Evolutionary conservation across 2,888 invertebrate genomes (phyloP).

Genomic region (Drosophila austrosaltans): DNA sequence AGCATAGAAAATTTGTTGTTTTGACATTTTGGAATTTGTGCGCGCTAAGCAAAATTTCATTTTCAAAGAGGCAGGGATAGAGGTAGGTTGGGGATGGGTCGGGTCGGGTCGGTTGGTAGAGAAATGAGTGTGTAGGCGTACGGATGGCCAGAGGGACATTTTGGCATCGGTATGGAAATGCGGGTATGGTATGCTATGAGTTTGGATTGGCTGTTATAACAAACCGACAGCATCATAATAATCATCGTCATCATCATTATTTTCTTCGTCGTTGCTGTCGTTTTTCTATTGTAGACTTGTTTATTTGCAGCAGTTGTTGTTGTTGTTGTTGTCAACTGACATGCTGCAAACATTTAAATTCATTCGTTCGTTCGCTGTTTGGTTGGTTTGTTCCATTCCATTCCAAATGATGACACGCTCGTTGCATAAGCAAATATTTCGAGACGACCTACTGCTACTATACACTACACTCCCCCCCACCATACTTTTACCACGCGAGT

Average conservation of each 20-base stretch:
- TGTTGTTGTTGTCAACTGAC: slow-evolving; percentile 48
- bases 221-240: slow-evolving; percentile 47
- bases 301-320: slow-evolving; percentile 21
- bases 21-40: slow-evolving; percentile 61
- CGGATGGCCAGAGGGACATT: too few species aligned
- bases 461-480: slow-evolving; percentile 9
- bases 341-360: slow-evolving; percentile 68
- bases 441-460: slow-evolving; percentile 31
- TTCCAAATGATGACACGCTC: slow-evolving; percentile 74
- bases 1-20: slow-evolving; percentile 29
- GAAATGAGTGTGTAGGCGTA: too few species aligned
- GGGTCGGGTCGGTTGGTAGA: too few species aligned
- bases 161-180: neutral
- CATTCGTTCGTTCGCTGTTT: slow-evolving; percentile 22
- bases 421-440: slow-evolving; percentile 78
- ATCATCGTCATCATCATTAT: slow-evolving; percentile 36
- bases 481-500: neutral
- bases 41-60: slow-evolving; percentile 62
- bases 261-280: slow-evolving; percentile 1
- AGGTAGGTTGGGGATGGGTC: neutral
- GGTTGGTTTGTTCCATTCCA: slow-evolving; percentile 30
- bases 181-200: slow-evolving; percentile 5
- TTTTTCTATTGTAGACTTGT: slow-evolving; percentile 20
- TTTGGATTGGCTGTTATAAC: slow-evolving; percentile 46
- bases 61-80: slow-evolving; percentile 31